Evolutionary conservation across 2,888 invertebrate species (phyloP), one percentile per base, ranked within the genome.

Genomic region (Oscheius sp.): DNA sequence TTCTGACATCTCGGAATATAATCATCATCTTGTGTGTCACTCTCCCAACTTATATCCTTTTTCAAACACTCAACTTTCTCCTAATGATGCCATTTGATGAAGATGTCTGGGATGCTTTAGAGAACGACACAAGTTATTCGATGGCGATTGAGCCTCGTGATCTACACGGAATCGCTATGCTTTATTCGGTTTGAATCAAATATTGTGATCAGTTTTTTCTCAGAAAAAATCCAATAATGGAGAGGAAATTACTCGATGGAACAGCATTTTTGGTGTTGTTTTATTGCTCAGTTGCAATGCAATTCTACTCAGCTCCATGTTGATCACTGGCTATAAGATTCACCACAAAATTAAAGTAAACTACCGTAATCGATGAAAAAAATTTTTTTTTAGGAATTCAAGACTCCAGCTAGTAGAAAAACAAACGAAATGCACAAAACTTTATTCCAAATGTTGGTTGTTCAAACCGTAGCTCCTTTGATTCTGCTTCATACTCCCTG

Each of bases 401-500:
- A 20, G 2, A 29, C 52, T 8, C n/a, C 25, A 12, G 15, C 29
- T 2, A 52, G 52, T 29, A 25, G n/a, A 27, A 25, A 27, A 27
- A 52, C 52, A 29, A 52, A 27, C 0, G 52, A 52, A 52, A 52
- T 52, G 52, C 52, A 52, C 3, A 8, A 52, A 12, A 52, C 52
- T 4, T n/a, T 52, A n/a, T 52, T 52, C 29, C 8, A 23, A 3
- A 52, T 52, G 52, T n/a, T 52, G 15, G n/a, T 52, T 12, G 52
- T 27, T 8, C 57, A 57, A 25, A 57, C 57, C 1, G 37, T 34
- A 4, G 5, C 34, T 1, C 57, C 57, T 3, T n/a, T 57, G 4
- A 20, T 57, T 37, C 57, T 57, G 10, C 57, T 57, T 5, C 57
- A 57, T 25, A 57, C 57, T 57, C 57, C 57, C 23, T 57, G 57